Percentiles rank a stretch among this genome's conserved stretches.
Evolutionary conservation across 1,140 invertebrate genomes (phyloP).

Genomic region (Matsumurasca onukii): DNA sequence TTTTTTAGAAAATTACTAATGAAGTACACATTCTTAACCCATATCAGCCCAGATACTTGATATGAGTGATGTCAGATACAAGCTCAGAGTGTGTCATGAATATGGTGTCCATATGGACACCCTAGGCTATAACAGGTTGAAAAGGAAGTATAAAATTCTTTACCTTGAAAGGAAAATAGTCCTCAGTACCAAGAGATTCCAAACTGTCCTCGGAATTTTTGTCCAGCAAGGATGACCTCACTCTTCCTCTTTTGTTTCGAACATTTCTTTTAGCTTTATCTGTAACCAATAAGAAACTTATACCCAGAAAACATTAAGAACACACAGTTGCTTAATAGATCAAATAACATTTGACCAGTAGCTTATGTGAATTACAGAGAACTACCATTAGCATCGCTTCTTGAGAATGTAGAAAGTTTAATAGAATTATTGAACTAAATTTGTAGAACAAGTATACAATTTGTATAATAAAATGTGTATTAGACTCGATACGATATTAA

Average conservation of each 20-base stretch:
- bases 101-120: neutral
- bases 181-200: neutral
- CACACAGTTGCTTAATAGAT: neutral
- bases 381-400: no score
- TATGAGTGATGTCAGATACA: neutral
- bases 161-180: conserved; percentile 13
- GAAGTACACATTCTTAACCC: no score
- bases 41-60: neutral
- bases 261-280: neutral
- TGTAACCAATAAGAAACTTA: neutral
- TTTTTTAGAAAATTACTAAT: no score
- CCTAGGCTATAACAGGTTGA: neutral
- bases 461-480: no score
- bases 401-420: no score
- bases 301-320: neutral
- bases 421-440: no score
- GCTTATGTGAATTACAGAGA: neutral
- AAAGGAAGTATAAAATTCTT: neutral
- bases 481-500: no score
- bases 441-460: no score
- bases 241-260: neutral
- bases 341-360: neutral
- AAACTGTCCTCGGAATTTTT: neutral
- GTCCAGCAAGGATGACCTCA: neutral
- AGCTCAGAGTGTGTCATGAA: neutral